Conservation (phyloP, 92 coral and sea anemone species). For the Phymanthus crucifer region DNA sequence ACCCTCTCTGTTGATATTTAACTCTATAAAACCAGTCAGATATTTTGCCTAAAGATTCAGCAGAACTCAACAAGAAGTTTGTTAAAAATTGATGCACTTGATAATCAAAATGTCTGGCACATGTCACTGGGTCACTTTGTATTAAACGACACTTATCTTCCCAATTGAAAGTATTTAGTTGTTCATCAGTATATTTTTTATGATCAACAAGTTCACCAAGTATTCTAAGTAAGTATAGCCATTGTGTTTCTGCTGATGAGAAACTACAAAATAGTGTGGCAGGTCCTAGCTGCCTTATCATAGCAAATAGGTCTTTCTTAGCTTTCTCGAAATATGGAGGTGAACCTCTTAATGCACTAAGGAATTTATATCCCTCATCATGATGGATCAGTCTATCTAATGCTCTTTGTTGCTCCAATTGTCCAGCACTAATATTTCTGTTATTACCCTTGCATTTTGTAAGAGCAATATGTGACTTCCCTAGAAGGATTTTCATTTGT, state of each 20-base stretch:
- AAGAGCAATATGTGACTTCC: slow-evolving; percentile 35
- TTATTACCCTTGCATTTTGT: slow-evolving; percentile 12
- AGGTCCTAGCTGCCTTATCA: slow-evolving; percentile 30
- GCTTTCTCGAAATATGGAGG: no score
- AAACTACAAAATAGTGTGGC: slow-evolving; percentile 16
- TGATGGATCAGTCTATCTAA: slow-evolving; percentile 12
- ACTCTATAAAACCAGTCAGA: no score
- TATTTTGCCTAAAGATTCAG: no score
- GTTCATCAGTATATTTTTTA: slow-evolving; percentile 20
- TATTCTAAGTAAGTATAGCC: background rate
- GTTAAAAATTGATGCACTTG: background rate
- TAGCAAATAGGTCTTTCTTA: slow-evolving; percentile 29
- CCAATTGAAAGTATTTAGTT: background rate
- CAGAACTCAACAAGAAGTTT: background rate
- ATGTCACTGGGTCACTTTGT: no score
- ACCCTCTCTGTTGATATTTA: no score
- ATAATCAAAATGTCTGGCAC: no score
- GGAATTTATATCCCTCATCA: slow-evolving; percentile 6
- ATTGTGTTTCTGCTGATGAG: no score
- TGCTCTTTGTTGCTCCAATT: slow-evolving; percentile 26
- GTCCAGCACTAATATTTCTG: no score
- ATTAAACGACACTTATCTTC: background rate
- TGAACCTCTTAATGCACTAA: slow-evolving; percentile 30
- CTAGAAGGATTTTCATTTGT: no score
- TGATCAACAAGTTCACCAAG: slow-evolving; percentile 21